Conservation (phyloP, 2,797 vertebrate genomes). For the Sebastes taczanowskii region DNA sequence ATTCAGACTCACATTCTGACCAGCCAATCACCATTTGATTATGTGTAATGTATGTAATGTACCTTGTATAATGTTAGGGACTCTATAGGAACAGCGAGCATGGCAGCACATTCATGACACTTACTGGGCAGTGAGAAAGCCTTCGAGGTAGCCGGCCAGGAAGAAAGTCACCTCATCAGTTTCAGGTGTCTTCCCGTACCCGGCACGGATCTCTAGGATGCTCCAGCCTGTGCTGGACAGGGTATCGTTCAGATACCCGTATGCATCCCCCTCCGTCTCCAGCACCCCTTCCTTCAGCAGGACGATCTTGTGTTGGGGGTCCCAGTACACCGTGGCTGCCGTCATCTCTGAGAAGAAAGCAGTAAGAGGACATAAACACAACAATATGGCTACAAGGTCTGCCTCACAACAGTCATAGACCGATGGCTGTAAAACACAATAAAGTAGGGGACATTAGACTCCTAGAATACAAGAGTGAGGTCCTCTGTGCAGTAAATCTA, state of each 20-base stretch:
- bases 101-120: constrained; percentile 39
- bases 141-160: constrained; percentile 90
- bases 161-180: constrained; percentile 87
- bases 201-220: constrained; percentile 89
- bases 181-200: constrained; percentile 83
- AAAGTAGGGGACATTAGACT: neutral
- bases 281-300: constrained; percentile 81
- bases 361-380: neutral
- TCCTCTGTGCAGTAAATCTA: neutral
- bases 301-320: constrained; percentile 76
- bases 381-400: neutral
- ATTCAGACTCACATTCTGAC: neutral
- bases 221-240: constrained; percentile 88
- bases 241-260: constrained; percentile 89
- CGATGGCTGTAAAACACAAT: neutral
- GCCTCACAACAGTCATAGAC: neutral
- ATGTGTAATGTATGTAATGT: too few species aligned
- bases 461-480: neutral
- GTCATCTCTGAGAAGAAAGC: constrained; percentile 58
- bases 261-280: constrained; percentile 86
- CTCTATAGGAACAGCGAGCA: neutral
- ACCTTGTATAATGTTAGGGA: neutral
- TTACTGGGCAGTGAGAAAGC: constrained; percentile 91
- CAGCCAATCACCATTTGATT: neutral
- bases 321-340: constrained; percentile 88